Evolutionary conservation across 2,113 vertebrate genomes (phyloP), one percentile per base, ranked within the genome.

Genomic region (Heterochromis multidens): DNA sequence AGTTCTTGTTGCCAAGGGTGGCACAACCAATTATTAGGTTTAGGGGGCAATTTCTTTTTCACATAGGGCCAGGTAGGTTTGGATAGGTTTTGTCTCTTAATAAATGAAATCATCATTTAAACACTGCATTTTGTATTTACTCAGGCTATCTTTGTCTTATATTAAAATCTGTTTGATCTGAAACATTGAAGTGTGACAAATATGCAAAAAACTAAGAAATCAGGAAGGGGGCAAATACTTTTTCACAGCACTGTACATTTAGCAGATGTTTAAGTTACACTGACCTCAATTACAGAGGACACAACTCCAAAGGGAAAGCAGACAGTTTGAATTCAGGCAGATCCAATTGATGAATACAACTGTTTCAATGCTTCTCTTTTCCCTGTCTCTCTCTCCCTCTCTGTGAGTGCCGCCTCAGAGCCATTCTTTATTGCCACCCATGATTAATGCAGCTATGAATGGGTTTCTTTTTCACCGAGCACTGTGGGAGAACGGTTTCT

Each of bases 401-500:
- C 63, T 79, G 77, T 23, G 70, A 74, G 60, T 86, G 80, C 80
- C 21, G 43, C 63, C 82, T 87, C 83, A 81, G 63, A 91, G 84
- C 78, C 12, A 89, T 90, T 92, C 80, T 90, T 92, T 87, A 78
- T 86, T 91, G 84, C 87, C 88, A 89, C 89, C 92, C 87, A 85
- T 95, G 93, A 94, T 93, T 92, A 93, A 95, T 93, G 88, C 85
- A 77, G 89, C 90, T 40, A 70, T 94, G 92, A 93, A 93, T 85
- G 93, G 88, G 74, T 87, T 91, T 87, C 86, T 91, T 63, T 92
- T 91, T 86, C 79, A 89, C 77, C 82, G 31, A 77, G 90, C 81
- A 63, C 90, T 85, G 86, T 82, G 91, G 84, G 83, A 87, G 81
- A 89, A 82, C n/a, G 3, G 74, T 23, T 89, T 80, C 88, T 87